Evolutionary conservation across 1,140 invertebrate genomes (phyloP).

Genomic region (Neelides sp.): DNA sequence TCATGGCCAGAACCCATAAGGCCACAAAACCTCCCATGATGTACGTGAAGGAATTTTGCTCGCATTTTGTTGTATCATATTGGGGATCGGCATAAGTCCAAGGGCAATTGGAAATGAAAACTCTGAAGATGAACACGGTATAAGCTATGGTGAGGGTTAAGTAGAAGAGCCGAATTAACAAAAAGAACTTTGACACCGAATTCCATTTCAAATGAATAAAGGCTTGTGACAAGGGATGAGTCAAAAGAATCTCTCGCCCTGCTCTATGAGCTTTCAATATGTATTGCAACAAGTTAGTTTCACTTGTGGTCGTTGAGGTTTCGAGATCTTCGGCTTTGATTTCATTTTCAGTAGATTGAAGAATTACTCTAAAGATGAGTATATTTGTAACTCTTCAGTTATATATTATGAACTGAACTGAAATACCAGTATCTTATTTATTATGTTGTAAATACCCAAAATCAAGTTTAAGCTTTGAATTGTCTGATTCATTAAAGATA

Average conservation of each 20-base stretch:
- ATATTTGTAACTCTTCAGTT: neutral
- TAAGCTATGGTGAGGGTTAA: constrained; percentile 12
- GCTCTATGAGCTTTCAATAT: constrained; percentile 11
- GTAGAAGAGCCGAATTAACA: constrained; percentile 6
- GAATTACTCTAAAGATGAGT: neutral
- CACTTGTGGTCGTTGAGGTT: no score
- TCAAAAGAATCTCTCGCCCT: constrained; percentile 13
- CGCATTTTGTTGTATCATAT: neutral
- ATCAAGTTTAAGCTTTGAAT: constrained; percentile 11
- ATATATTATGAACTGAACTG: neutral
- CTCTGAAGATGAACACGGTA: constrained; percentile 15
- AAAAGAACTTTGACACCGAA: constrained; percentile 13
- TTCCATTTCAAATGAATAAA: constrained; percentile 22
- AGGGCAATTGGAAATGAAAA: constrained; percentile 9
- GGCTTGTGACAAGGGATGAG: constrained; percentile 20
- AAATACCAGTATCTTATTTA: neutral
- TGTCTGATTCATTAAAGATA: constrained; percentile 4
- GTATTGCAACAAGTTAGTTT: constrained; percentile 11
- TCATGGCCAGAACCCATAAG: neutral
- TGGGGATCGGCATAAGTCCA: neutral
- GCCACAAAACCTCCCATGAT: neutral
- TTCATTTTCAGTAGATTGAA: neutral
- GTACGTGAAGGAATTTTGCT: neutral
- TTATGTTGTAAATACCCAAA: constrained; percentile 11
- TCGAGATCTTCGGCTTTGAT: neutral